Evolutionary conservation across 2,888 invertebrate genomes (phyloP), one percentile per base, ranked within the genome.

Genomic region (Gari tellinella): DNA sequence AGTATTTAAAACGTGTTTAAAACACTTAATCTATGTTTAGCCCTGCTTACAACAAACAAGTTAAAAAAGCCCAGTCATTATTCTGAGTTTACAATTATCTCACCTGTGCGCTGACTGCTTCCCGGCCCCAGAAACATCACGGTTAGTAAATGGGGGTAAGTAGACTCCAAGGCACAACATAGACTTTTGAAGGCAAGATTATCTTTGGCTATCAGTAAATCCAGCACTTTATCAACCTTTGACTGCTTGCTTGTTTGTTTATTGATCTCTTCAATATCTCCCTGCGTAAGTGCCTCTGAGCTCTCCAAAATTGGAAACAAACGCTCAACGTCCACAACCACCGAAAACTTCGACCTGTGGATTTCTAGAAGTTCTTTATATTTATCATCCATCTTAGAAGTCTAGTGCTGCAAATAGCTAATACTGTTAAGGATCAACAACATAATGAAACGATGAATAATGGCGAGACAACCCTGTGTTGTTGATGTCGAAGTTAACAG

Each of bases 81-180:
- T 31, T 31, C 31, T 31, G 31, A n/a, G 31, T 31, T 31, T 31
- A 31, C 31, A 31, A 4, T 31, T 31, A 7, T 43, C 61, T 62
- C 51, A 70, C 75, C 76, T 67, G 67, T 21, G 49, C 75, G 55
- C 37, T 72, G 76, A 26, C 55, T 65, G 40, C 73, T 78, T 46
- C 75, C 72, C 26, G n/a, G n/a, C 45, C 78, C 64, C 2, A 86
- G 77, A 68, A 87, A 89, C 86, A 88, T 88, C 19, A 86, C 84
- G 19, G 85, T 86, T 55, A 89, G 62, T 8, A 88, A 67, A 61
- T 87, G 88, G 3, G 88, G 86, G 65, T 88, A 89, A 0, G 86
- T 86, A 2, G 74, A 74, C 65, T 87, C 86, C 56, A 87, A 68
- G 37, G 87, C 85, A 55, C 68, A 76, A 68, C 86, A 86, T 21